These are phyloP conservation scores for Momotus momota DNA, from an alignment of 2,797 vertebrate genomes.

Conservation along the genomic window DNA sequence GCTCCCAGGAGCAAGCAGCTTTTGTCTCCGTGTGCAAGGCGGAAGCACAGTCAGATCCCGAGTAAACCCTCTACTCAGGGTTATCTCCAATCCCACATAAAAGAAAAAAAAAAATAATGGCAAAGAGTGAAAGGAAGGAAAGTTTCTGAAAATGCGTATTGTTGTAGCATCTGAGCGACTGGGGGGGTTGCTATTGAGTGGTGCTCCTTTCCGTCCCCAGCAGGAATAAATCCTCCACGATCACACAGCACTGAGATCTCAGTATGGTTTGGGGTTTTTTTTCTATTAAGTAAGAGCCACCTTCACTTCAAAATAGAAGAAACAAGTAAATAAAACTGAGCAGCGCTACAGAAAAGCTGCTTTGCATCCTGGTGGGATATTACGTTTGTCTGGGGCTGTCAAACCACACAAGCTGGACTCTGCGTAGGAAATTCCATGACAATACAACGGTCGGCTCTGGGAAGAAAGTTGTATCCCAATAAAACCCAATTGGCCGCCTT, in stretches of 20 bases:
- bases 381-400: slow-evolving; percentile 7
- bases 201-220: not conserved
- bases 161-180: fast-evolving
- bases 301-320: not conserved
- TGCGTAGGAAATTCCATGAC: not conserved
- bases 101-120: not conserved
- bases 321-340: not conserved
- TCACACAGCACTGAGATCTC: not conserved
- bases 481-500: not conserved
- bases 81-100: not conserved
- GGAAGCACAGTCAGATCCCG: not conserved
- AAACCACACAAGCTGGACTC: not conserved
- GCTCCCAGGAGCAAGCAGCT: not conserved
- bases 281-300: not conserved
- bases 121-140: not conserved
- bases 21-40: not conserved
- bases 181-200: not conserved
- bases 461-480: not conserved
- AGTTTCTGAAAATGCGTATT: not conserved
- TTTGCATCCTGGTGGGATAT: not conserved
- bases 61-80: not conserved
- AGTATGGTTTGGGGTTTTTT: too few species aligned
- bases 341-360: not conserved
- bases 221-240: not conserved
- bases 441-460: not conserved